Percentiles rank a stretch among this genome's conserved stretches.
phyloP scores from a whole-genome alignment of 2,888 invertebrate genomes.

The Psylliodes chrysocephalus region DNA sequence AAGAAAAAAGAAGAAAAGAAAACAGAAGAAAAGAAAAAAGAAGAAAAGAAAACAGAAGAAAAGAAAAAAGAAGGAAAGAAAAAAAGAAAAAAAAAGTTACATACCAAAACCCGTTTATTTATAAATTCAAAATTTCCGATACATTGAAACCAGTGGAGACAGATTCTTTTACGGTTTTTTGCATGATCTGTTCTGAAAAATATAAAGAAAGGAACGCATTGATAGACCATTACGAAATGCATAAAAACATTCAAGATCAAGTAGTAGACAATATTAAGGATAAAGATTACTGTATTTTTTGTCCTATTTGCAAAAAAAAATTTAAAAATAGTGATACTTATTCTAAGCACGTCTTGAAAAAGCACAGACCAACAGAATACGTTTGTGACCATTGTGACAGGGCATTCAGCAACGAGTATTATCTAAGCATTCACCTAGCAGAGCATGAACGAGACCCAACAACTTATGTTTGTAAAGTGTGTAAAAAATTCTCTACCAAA shows the following conservation, averaged over 20 bases:
- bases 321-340: not conserved
- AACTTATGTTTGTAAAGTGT: not conserved
- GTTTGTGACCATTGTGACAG: constrained; percentile 56
- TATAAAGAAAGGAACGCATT: constrained; percentile 1
- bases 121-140: too few relatives aligned
- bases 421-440: not conserved
- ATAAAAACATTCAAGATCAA: constrained; percentile 17
- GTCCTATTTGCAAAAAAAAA: constrained; percentile 6
- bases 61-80: too few relatives aligned
- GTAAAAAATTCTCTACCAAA: not conserved
- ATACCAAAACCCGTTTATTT: too few relatives aligned
- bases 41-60: too few relatives aligned
- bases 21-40: too few relatives aligned
- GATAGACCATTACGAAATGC: constrained; percentile 38
- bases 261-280: constrained; percentile 2
- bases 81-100: too few relatives aligned
- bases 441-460: too few relatives aligned
- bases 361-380: constrained; percentile 49
- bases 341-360: not conserved
- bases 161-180: too few relatives aligned
- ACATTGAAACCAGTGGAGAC: too few relatives aligned
- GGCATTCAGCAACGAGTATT: constrained; percentile 38
- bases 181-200: too few relatives aligned
- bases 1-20: too few relatives aligned
- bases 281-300: not conserved